Evolutionary conservation across 1,140 invertebrate species (phyloP).

Genomic region (Camponotus vicinus): DNA sequence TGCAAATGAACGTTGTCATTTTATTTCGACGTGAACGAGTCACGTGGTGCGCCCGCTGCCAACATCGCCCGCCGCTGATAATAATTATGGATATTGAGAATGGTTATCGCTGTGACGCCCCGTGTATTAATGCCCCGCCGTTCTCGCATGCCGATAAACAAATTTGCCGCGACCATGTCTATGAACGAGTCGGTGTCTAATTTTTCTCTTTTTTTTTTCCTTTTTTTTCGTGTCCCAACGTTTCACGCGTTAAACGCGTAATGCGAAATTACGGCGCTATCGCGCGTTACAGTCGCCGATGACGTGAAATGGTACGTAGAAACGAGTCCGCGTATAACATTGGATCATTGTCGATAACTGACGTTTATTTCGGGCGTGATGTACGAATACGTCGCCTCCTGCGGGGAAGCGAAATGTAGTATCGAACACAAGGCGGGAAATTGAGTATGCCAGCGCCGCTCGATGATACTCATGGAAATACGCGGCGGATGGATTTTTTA

Average conservation of each 20-base stretch:
- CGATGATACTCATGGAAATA: constrained; percentile 25
- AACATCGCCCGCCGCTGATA: constrained; percentile 73
- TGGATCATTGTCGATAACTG: constrained; percentile 61
- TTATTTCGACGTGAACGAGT: constrained; percentile 77
- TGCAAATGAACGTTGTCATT: constrained; percentile 82
- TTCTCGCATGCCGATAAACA: constrained; percentile 74
- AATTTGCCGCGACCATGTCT: constrained; percentile 72
- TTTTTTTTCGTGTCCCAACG: neutral
- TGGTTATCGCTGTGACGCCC: constrained; percentile 79
- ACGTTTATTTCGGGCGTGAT: constrained; percentile 59
- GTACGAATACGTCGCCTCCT: constrained; percentile 57
- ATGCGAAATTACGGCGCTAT: constrained; percentile 72
- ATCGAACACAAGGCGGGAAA: constrained; percentile 60
- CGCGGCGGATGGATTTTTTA: constrained; percentile 55
- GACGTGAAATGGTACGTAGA: constrained; percentile 65
- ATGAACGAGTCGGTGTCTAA: constrained; percentile 58
- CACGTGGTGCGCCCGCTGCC: constrained; percentile 71
- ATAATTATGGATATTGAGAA: constrained; percentile 83
- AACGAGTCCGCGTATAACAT: constrained; percentile 27
- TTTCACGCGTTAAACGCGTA: constrained; percentile 57
- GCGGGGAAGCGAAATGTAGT: constrained; percentile 31
- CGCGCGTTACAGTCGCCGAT: constrained; percentile 51
- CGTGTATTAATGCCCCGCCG: constrained; percentile 77
- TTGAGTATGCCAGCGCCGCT: constrained; percentile 47
- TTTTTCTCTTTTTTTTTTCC: constrained; percentile 32